These are phyloP conservation scores for Hypsopygia costalis DNA, from an alignment of 2,888 invertebrate genomes.

Conservation along the genomic window DNA sequence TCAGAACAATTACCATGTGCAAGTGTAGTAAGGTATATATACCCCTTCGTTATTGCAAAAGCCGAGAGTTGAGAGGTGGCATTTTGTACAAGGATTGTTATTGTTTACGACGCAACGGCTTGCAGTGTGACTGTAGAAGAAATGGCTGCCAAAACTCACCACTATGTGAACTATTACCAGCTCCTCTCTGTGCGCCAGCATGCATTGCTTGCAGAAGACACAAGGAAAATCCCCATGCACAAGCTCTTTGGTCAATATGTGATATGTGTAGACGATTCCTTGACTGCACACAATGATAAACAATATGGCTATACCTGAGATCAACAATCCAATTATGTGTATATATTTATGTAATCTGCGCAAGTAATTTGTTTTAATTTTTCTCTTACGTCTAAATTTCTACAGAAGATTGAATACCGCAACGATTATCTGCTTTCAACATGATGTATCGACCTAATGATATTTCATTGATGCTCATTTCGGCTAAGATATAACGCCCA, in stretches of 20 bases:
- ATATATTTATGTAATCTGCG: no score
- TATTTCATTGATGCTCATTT: no score
- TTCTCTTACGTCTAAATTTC: no score
- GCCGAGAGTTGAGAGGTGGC: conserved; percentile 75
- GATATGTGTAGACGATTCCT: conserved; percentile 27
- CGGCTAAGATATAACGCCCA: no score
- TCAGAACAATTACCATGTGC: not conserved
- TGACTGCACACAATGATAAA: no score
- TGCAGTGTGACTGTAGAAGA: conserved; percentile 78
- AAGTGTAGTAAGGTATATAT: not conserved
- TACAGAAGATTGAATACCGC: no score
- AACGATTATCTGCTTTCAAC: no score
- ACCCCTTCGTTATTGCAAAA: conserved; percentile 34
- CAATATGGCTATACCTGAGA: no score
- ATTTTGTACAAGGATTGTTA: conserved; percentile 74
- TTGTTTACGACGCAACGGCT: conserved; percentile 78
- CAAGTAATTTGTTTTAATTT: no score
- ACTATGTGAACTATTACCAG: conserved; percentile 47
- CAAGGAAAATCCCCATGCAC: conserved; percentile 55
- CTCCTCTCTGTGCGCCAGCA: conserved; percentile 56
- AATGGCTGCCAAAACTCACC: conserved; percentile 67
- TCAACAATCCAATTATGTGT: no score
- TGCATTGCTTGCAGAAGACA: conserved; percentile 53
- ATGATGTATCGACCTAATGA: no score
- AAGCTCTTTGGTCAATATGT: conserved; percentile 50